Base-by-base conservation (phyloP, 2,888 invertebrate species). In the Sericinus montela region DNA sequence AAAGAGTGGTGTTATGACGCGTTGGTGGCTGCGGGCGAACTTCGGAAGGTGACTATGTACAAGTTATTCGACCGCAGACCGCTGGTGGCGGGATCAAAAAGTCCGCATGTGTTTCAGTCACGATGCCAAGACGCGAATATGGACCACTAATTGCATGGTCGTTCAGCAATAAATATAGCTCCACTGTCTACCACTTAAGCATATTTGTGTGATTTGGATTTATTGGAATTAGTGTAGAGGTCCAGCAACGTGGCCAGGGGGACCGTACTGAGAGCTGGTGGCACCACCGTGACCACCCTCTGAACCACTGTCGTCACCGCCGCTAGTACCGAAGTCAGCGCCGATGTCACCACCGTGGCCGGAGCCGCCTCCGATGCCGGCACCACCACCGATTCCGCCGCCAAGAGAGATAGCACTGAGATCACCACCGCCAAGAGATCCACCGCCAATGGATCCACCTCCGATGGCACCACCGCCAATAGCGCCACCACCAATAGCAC, bases 251-350 rank as follows among this genome's bases (percentile, higher is more conserved):
- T 89, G 89, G 48, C 88, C 87, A 49, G 89, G 89, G 44, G 89
- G 89, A 58, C 90, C 89, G 63, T 91, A 90, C 63, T 90, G 89
- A 39, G 87, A 68, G 69, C 86, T 85, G 49, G 83, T 80, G 51
- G 85, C 86, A 23, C 76, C 78, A 25, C 76, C 76, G 47, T 79
- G 80, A 38, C 74, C 76, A 40, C 71, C 63, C 16, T 62, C 65
- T 16, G 64, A 69, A 11, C 65, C 59, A 48, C 61, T 56, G 25
- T 61, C 70, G 28, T 70, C 73, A 16, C 63, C 66, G 39, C 73
- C 75, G 63, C 77, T 80, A 46, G 75, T 60, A 28, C 80, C 81
- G 47, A 82, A 78, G 57, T 84, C 82, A 32, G 65, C 66, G 48
- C 72, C 58, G 60, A 79, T 68, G 52, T 78, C 81, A 41, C 59